A percentile compares a stretch with the other conserved stretches of the same genome.
These are phyloP conservation scores for Scaptomyza caliginosa DNA, from an alignment of 2,888 invertebrate species.

Conservation along the genomic window DNA sequence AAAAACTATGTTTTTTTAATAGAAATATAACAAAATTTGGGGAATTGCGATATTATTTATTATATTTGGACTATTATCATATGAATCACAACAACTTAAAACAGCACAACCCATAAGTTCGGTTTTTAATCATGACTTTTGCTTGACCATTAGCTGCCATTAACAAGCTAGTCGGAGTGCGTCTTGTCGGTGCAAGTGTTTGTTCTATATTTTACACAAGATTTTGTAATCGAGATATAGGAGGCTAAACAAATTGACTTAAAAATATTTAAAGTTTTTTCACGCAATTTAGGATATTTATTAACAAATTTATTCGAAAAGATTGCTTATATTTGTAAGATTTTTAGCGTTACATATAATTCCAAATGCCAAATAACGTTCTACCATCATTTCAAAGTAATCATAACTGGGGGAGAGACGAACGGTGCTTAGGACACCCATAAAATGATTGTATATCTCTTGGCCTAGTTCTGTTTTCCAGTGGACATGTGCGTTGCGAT, in stretches of 20 bases:
- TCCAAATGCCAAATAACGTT: background rate
- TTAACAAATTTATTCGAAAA: background rate
- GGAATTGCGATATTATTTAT: background rate
- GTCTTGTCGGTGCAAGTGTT: too few species aligned
- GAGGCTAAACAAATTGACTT: too few species aligned
- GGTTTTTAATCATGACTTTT: slow-evolving; percentile 3
- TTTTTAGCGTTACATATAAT: background rate
- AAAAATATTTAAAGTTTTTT: background rate
- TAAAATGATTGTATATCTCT: slow-evolving; percentile 48
- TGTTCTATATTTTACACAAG: too few species aligned
- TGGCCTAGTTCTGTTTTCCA: slow-evolving; percentile 35
- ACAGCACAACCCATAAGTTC: background rate
- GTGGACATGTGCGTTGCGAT: slow-evolving; percentile 21
- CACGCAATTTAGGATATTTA: background rate
- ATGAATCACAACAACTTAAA: background rate
- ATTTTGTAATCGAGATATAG: too few species aligned
- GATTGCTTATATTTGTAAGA: background rate
- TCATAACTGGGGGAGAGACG: slow-evolving; percentile 17
- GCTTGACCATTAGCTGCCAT: background rate
- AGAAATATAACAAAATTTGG: background rate
- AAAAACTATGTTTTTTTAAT: slow-evolving; percentile 13
- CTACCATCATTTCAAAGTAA: slow-evolving; percentile 56
- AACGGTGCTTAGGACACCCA: slow-evolving; percentile 29
- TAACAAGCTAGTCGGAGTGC: background rate
- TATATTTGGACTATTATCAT: slow-evolving; percentile 10